These are phyloP conservation scores for Atrina japonica DNA, from an alignment of 2,888 invertebrate species.

Conservation along the genomic window DNA sequence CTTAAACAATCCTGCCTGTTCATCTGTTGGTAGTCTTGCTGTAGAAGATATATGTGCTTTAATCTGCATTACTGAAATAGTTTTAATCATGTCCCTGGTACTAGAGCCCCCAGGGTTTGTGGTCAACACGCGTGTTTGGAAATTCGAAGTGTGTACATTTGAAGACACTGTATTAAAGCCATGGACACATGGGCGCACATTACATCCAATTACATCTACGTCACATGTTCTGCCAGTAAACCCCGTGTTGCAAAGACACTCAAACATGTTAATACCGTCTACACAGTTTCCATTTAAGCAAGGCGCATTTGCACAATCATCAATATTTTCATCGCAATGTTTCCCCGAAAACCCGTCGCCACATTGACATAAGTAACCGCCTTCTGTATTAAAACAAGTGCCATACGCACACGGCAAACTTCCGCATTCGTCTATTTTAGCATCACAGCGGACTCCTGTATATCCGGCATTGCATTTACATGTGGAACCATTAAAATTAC, in stretches of 20 bases:
- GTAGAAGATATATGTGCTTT: too few species aligned
- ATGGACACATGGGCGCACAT: neutral
- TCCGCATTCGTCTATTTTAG: slow-evolving; percentile 77
- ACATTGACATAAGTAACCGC: slow-evolving; percentile 51
- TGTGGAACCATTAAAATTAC: neutral
- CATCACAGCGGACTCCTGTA: slow-evolving; percentile 88
- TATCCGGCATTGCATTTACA: slow-evolving; percentile 87
- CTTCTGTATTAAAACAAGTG: neutral
- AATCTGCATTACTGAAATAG: too few species aligned
- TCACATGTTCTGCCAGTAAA: slow-evolving; percentile 20
- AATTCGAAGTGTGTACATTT: too few species aligned
- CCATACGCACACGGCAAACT: slow-evolving; percentile 82
- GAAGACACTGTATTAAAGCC: neutral
- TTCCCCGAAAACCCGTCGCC: neutral
- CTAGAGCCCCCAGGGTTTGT: too few species aligned
- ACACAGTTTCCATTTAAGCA: slow-evolving; percentile 22
- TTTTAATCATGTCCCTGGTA: too few species aligned
- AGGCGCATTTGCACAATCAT: neutral
- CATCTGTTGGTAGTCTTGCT: too few species aligned
- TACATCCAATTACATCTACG: slow-evolving; percentile 5
- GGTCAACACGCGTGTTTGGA: too few species aligned
- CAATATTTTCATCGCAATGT: neutral
- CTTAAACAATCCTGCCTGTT: too few species aligned
- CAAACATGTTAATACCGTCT: neutral
- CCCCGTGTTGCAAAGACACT: neutral